These are phyloP conservation scores for Oophaga sylvatica DNA, from an alignment of 2,797 vertebrate species.

Conservation along the genomic window DNA sequence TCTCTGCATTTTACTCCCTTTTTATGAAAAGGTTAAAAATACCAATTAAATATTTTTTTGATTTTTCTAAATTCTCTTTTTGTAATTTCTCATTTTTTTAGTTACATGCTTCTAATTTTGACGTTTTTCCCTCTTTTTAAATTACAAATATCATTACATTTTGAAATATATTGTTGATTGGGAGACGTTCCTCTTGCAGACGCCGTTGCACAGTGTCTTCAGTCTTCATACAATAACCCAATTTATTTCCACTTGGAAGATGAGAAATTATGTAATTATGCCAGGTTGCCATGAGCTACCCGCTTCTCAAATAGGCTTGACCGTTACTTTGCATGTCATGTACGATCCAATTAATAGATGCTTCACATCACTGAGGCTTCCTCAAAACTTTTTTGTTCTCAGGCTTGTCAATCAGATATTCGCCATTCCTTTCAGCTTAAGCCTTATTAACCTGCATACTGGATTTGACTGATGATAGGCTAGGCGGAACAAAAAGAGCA, in stretches of 20 bases:
- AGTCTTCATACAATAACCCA: slow-evolving; percentile 28
- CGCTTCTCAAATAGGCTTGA: slow-evolving; percentile 29
- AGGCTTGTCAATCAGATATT: slow-evolving; percentile 83
- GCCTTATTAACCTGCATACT: slow-evolving; percentile 85
- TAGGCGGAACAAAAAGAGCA: slow-evolving; percentile 78
- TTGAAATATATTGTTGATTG: not conserved
- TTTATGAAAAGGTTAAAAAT: too few species aligned
- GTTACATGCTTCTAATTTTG: too few species aligned
- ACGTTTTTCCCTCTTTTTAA: too few species aligned
- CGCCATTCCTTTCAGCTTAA: slow-evolving; percentile 82
- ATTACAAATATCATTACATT: not conserved
- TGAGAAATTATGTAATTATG: slow-evolving; percentile 39
- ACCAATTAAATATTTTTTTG: too few species aligned
- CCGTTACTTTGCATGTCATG: slow-evolving; percentile 43
- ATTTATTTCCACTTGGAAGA: slow-evolving; percentile 51
- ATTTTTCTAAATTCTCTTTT: not conserved
- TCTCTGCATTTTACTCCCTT: too few species aligned
- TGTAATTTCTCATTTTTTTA: not conserved
- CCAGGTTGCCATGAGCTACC: slow-evolving; percentile 21
- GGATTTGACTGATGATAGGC: slow-evolving; percentile 81
- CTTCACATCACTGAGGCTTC: slow-evolving; percentile 76
- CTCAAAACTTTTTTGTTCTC: slow-evolving; percentile 78
- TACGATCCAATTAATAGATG: slow-evolving; percentile 55
- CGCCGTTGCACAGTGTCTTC: not conserved
- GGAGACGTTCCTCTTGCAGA: not conserved